Evolutionary conservation across 2,888 invertebrate genomes (phyloP), one percentile per base, ranked within the genome.

Genomic region (Andricus quercusramuli): DNA sequence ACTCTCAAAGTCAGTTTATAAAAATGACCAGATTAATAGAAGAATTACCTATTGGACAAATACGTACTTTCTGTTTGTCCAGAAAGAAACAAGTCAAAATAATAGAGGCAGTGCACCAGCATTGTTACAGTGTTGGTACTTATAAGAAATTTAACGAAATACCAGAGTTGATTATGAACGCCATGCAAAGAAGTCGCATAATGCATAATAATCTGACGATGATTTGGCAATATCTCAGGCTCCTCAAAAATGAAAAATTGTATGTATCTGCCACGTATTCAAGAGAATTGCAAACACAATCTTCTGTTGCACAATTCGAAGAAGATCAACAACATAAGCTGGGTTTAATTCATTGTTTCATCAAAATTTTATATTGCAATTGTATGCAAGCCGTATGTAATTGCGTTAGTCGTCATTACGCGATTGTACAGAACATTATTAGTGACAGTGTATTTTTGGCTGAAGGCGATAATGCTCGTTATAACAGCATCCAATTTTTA

Each of bases 321-420:
- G 47, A 79, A 3, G 37, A 67, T 29, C 29, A 76, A 17, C 64
- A 62, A 76, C 11, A 56, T 15, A 62, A 78, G n/a, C 62, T 81
- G 6, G 82, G 83, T 59, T 25, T 62, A n/a, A 65, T 85, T 65
- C 15, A 80, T n/a, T 81, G 66, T 79, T 82, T 85, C 44, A 47
- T 82, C 15, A 82, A 80, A 77, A 13, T 77, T 29, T 13, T 22
- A 8, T 13, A 56, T 5, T 85, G 82, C 51, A 74, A 80, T 66
- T 83, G 83, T 59, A 20, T 22, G 17, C n/a, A 78, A 62, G 37
- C 9, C 29, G 65, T 44, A 20, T 85, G 83, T 79, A 67, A 67
- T 74, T 84, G 84, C 66, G 41, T 51, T n/a, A 64, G 41, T 78
- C 37, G 51, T 17, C 82, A 81, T 80, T 78, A 78, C 66, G 84